These are phyloP conservation scores for Rapana venosa DNA, from an alignment of 2,888 invertebrate species.

Conservation along the genomic window DNA sequence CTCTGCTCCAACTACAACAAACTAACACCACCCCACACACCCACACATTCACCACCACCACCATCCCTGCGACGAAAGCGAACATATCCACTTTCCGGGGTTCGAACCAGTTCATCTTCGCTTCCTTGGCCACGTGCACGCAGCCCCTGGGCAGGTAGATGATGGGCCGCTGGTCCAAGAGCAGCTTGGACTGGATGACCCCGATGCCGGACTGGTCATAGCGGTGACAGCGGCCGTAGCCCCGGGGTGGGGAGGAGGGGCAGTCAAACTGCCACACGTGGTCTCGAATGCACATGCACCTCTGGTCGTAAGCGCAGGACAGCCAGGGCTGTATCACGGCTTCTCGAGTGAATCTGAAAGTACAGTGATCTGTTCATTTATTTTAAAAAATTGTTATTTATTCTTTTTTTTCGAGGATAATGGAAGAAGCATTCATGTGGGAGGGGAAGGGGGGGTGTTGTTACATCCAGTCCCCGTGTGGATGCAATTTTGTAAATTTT, in stretches of 20 bases:
- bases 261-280: constrained; percentile 13
- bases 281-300: constrained; percentile 44
- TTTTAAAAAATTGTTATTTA: too few species aligned
- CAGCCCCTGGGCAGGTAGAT: neutral
- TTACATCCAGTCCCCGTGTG: too few species aligned
- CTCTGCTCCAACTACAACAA: neutral
- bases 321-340: constrained; percentile 47
- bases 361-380: too few species aligned
- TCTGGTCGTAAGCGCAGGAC: constrained; percentile 40
- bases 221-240: constrained; percentile 46
- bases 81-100: neutral
- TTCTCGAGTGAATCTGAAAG: constrained; percentile 11
- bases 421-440: too few species aligned
- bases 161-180: constrained; percentile 31
- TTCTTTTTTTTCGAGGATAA: too few species aligned
- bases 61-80: neutral
- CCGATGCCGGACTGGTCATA: constrained; percentile 49
- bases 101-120: constrained; percentile 28
- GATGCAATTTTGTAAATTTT: too few species aligned
- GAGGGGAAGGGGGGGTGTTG: too few species aligned
- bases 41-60: neutral
- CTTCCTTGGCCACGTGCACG: neutral
- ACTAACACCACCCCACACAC: neutral
- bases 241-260: neutral
- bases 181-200: constrained; percentile 43